Evolutionary conservation across 2,888 invertebrate genomes (phyloP), one percentile per base, ranked within the genome.

Genomic region (Drosophila yooni): DNA sequence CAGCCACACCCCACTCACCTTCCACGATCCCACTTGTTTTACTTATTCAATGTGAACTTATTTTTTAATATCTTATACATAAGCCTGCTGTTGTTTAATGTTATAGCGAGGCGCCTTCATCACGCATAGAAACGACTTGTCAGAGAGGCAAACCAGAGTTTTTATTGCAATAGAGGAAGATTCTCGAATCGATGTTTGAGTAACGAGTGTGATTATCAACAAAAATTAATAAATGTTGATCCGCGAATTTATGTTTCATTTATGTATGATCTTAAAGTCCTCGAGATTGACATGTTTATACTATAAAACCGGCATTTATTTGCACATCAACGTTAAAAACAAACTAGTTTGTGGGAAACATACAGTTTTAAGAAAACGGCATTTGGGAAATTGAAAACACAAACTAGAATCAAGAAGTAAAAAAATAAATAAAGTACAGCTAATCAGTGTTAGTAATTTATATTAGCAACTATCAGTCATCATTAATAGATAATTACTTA

Each of bases 401-500:
- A 15, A 25, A 15, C 6, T 46, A 7, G 1, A 25, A 46, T 46
- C 46, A 25, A 46, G 25, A 43, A 21, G 43, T 21, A 21, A 43
- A 11, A 25, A 8, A 46, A 13, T 8, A 11, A 43, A 46, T 25
- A 25, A 25, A 15, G 46, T 15, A 25, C 25, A 15, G 8, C 21
- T 25, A 46, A 46, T 46, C 25, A 27, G 46, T 15, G 25, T 46
- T 15, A 15, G 46, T 25, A 25, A 46, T 46, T 25, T 25, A 15
- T 15, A 25, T 46, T 15, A 25, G 25, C 25, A 25, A 27, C 15
- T 21, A 31, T 50, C n/a, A 27, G n/a, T 53, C 48, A 70, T 21
- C 46, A 71, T 53, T 59, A 36, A 71, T 33, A 29, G 54, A 3
- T 52, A 73, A 72, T 60, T 53, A 57, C 36, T 15, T 40, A 21